Evolutionary conservation across 37 sponge, comb jelly and placozoan species (phyloP), one percentile per base, ranked within the genome.

Genomic region (Cliona cf. orientalis): DNA sequence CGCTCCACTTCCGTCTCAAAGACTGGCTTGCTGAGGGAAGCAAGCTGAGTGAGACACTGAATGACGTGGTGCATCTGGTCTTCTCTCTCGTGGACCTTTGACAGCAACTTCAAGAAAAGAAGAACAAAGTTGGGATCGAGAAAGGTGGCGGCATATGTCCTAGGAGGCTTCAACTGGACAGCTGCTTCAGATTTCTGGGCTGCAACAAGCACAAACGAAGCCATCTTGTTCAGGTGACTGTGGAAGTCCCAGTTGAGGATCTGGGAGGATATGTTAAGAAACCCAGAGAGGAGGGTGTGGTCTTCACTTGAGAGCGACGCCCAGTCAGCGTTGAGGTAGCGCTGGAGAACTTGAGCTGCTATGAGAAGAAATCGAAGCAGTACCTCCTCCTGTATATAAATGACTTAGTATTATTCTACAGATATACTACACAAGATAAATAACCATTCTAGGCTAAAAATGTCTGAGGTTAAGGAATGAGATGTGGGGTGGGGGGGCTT

Each of bases 41-140:
- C 85, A 61, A 92, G 73, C 72, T 92, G 93, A 29, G 86, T 83
- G 33, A 92, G 73, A 71, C 93, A 88, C 78, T 89, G 90, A 0
- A 84, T 22, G 1, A 75, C 65, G 42, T 70, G 67, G 41, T 84
- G 82, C 17, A 75, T 17, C 1, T 79, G 81, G 0, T 69, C 58
- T 53, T 76, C 83, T 31, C 45, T 6, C 26, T 28, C 5, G 23
- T 28, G 1, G 21, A 67, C 40, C n/a, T 39, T 60, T 26, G 35
- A n/a, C 56, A 79, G 42, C 46, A 92, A 76, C 70, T 67, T 67
- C 36, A 92, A 88, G 55, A 92, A 80, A 26, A 92, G 78, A 5
- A 74, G 3, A 1, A 92, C 63, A 28, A 89, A 62, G 61, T 25
- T 70, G 0, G 81, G 81, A 40, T 92, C 67, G 5, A 84, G 61